phyloP scores from a whole-genome alignment of 2,797 vertebrate species.

The Sebastes vulpes region DNA sequence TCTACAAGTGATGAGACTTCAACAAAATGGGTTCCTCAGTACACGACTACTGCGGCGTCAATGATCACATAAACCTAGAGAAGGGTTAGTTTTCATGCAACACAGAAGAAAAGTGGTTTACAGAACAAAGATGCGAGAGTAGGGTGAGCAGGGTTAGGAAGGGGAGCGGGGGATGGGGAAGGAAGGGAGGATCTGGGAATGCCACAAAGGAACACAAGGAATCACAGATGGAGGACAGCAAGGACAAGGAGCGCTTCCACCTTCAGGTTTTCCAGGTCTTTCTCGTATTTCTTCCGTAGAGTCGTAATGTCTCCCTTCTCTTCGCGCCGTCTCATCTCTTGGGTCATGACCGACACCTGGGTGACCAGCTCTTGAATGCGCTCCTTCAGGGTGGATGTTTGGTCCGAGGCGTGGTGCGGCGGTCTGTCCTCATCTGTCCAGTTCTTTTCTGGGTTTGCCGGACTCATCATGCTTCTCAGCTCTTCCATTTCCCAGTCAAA shows the following conservation, averaged over 20 bases:
- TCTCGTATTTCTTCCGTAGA: constrained; percentile 88
- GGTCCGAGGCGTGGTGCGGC: neutral
- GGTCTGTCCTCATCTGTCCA: neutral
- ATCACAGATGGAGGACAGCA: constrained; percentile 83
- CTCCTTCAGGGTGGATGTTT: constrained; percentile 71
- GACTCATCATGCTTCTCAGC: constrained; percentile 66
- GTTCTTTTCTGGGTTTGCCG: neutral
- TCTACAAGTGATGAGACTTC: neutral
- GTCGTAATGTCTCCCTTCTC: constrained; percentile 74
- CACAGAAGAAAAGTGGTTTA: constrained; percentile 63
- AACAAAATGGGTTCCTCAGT: constrained; percentile 78
- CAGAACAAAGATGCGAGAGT: constrained; percentile 55
- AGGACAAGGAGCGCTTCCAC: constrained; percentile 87
- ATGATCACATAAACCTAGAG: constrained; percentile 54
- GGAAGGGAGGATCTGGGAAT: constrained; percentile 72
- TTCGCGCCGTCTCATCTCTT: constrained; percentile 81
- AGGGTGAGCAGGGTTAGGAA: constrained; percentile 64
- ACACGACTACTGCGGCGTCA: constrained; percentile 38
- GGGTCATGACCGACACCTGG: constrained; percentile 79
- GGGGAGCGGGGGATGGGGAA: constrained; percentile 36
- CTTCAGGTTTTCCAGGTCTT: constrained; percentile 89
- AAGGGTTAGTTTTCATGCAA: constrained; percentile 85
- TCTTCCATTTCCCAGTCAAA: constrained; percentile 82
- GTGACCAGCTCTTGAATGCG: constrained; percentile 83
- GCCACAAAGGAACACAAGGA: constrained; percentile 86